phyloP scores from a whole-genome alignment of 2,113 vertebrate genomes.

The Pseudonaja textilis region DNA sequence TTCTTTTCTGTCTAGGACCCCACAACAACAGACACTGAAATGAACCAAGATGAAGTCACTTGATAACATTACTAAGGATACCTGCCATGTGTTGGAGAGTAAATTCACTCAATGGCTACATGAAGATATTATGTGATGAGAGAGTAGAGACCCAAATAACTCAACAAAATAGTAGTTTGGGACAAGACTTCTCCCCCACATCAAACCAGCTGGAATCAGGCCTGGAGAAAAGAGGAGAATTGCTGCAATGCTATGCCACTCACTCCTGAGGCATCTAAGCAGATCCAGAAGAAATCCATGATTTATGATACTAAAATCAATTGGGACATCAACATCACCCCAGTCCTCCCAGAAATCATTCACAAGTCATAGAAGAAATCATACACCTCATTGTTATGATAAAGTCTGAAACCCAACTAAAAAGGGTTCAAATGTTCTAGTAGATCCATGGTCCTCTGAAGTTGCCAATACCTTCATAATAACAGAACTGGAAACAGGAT shows the following conservation, averaged over 20 bases:
- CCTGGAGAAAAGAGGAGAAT: not conserved
- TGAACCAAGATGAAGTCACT: not conserved
- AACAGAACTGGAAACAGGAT: not conserved
- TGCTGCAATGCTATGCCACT: not conserved
- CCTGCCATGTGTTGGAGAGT: not conserved
- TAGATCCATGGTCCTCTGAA: not conserved
- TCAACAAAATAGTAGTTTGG: not conserved
- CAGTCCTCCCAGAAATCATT: not conserved
- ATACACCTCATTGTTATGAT: not conserved
- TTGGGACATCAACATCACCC: not conserved
- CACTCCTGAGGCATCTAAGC: not conserved
- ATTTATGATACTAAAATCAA: not conserved
- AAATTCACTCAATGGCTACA: not conserved
- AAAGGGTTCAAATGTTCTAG: not conserved
- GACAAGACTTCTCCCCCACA: not conserved
- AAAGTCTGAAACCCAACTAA: not conserved
- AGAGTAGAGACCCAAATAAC: not conserved
- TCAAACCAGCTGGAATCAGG: not conserved
- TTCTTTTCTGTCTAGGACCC: not conserved
- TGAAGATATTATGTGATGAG: not conserved
- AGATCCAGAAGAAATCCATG: not conserved
- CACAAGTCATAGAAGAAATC: not conserved
- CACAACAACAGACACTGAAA: not conserved
- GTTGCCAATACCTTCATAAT: not conserved
- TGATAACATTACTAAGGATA: not conserved